phyloP scores from a whole-genome alignment of 2,797 vertebrate genomes.

The Zenarchopterus dispar region DNA sequence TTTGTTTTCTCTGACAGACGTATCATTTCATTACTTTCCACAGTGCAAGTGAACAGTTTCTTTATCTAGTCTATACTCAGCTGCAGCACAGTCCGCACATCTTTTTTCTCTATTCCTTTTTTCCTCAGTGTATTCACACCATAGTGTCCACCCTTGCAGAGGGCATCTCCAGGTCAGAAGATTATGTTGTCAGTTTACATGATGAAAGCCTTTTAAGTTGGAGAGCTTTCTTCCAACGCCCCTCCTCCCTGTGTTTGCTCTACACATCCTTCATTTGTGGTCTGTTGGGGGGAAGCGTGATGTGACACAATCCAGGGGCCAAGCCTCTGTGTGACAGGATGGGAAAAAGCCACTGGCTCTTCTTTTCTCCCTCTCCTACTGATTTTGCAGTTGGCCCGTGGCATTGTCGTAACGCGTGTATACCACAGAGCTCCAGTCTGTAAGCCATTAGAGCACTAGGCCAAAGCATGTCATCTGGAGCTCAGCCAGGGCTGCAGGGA shows the following conservation, averaged over 20 bases:
- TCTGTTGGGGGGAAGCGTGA: conserved; percentile 67
- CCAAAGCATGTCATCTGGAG: conserved; percentile 82
- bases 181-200: conserved; percentile 92
- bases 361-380: conserved; percentile 72
- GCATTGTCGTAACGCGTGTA: conserved; percentile 86
- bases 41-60: conserved; percentile 27
- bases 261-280: conserved; percentile 76
- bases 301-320: conserved; percentile 90
- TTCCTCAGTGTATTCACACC: conserved; percentile 55
- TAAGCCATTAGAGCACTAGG: conserved; percentile 90
- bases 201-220: conserved; percentile 89
- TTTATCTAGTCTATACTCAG: conserved; percentile 47
- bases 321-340: conserved; percentile 81
- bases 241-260: conserved; percentile 74
- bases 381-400: conserved; percentile 78
- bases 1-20: conserved; percentile 10
- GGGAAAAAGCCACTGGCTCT: conserved; percentile 56
- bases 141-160: conserved; percentile 82
- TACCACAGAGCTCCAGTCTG: conserved; percentile 87
- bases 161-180: conserved; percentile 89
- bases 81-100: conserved; percentile 40
- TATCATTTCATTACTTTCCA: conserved; percentile 52
- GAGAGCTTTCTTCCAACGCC: conserved; percentile 61
- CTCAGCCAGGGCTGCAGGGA: conserved; percentile 82
- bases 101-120: conserved; percentile 16